phyloP scores from a whole-genome alignment of 2,797 vertebrate species.

The Tragopan temminckii region DNA sequence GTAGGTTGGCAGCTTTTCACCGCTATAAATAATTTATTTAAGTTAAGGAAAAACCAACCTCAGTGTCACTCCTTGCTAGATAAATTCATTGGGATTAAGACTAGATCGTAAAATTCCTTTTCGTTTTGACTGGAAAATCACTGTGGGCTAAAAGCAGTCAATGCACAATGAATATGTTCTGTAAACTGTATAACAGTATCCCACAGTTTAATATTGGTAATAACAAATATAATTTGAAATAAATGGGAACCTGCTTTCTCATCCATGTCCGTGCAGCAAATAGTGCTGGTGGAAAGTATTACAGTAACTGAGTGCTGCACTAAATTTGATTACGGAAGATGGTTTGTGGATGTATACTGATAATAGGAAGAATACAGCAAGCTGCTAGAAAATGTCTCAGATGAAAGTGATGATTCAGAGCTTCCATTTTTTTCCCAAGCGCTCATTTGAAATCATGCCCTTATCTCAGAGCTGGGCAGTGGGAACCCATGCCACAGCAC shows the following conservation, averaged over 20 bases:
- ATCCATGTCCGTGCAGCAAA: conserved; percentile 34
- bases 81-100: conserved; percentile 76
- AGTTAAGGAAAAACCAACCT: not conserved
- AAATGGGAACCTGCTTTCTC: conserved; percentile 59
- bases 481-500: rapidly evolving
- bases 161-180: conserved; percentile 68
- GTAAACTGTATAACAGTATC: conserved; percentile 9
- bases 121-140: conserved; percentile 60
- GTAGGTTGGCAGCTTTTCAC: not conserved
- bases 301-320: not conserved
- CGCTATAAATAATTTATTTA: conserved; percentile 9
- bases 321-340: not conserved
- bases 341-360: not conserved
- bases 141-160: conserved; percentile 46
- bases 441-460: not conserved
- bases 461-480: not conserved
- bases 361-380: not conserved
- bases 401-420: not conserved
- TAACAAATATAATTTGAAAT: conserved; percentile 72
- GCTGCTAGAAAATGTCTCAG: not conserved
- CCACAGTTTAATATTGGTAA: conserved; percentile 50
- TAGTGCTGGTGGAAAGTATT: not conserved
- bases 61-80: not conserved
- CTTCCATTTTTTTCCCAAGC: rapidly evolving
- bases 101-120: conserved; percentile 57